These are phyloP conservation scores for Asobara japonica DNA, from an alignment of 1,140 invertebrate species.

Conservation along the genomic window DNA sequence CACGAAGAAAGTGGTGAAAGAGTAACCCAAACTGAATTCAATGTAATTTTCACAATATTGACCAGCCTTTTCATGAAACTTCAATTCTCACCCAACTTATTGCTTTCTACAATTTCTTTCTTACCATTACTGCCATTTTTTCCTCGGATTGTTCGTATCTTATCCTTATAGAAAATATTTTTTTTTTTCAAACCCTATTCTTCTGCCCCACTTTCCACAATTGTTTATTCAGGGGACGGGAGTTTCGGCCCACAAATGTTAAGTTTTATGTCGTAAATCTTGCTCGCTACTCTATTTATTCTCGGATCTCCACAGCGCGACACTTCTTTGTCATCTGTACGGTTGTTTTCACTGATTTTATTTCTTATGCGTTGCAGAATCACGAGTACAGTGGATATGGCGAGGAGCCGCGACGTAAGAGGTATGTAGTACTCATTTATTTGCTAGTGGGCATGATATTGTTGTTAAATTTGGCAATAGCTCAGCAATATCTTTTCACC, in stretches of 20 bases:
- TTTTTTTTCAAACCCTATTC: too few relatives aligned
- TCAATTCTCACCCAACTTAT: too few relatives aligned
- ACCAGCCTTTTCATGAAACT: too few relatives aligned
- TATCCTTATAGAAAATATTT: neutral
- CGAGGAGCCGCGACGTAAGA: slow-evolving; percentile 66
- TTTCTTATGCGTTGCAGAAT: slow-evolving; percentile 60
- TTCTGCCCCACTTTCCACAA: too few relatives aligned
- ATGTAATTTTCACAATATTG: too few relatives aligned
- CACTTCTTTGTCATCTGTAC: neutral
- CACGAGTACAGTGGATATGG: slow-evolving; percentile 65
- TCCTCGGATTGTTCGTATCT: neutral
- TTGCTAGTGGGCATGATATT: too few relatives aligned
- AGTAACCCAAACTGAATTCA: too few relatives aligned
- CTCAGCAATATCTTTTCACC: too few relatives aligned
- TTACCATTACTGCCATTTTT: neutral
- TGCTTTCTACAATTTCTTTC: neutral
- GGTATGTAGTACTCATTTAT: slow-evolving; percentile 46
- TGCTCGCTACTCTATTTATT: neutral
- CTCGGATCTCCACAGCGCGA: neutral
- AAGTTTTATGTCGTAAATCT: neutral
- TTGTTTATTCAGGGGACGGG: neutral
- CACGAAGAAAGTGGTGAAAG: too few relatives aligned
- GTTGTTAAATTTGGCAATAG: too few relatives aligned
- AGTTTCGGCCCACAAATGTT: too few relatives aligned
- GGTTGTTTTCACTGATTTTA: slow-evolving; percentile 12